Evolutionary conservation across 1,140 invertebrate species (phyloP).

Genomic region (Cyphomyrmex costatus): DNA sequence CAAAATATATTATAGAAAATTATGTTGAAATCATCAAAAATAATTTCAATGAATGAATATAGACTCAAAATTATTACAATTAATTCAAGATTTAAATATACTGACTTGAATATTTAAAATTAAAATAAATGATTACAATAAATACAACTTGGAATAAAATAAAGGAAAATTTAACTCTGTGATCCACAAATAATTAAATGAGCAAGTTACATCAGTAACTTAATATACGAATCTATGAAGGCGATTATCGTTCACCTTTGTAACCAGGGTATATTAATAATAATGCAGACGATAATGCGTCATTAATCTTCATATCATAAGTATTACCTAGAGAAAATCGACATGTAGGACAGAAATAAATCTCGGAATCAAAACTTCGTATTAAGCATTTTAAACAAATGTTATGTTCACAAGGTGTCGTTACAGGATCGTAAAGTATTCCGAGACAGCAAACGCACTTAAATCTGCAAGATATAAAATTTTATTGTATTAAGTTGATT

Average conservation of each 20-base stretch:
- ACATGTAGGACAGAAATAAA: conserved; percentile 91
- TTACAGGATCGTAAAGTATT: conserved; percentile 91
- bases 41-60: not conserved
- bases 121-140: not conserved
- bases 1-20: not conserved
- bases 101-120: not conserved
- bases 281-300: conserved; percentile 87
- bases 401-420: conserved; percentile 92
- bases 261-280: conserved; percentile 89
- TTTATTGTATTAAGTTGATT: conserved; percentile 48
- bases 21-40: not conserved
- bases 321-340: conserved; percentile 88
- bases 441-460: conserved; percentile 94
- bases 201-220: not conserved
- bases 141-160: not conserved
- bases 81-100: not conserved
- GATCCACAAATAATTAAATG: not conserved
- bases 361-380: conserved; percentile 90
- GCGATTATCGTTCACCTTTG: conserved; percentile 84
- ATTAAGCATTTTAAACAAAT: conserved; percentile 91
- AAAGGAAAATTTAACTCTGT: not conserved
- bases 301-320: conserved; percentile 88
- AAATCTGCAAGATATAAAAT: conserved; percentile 87
- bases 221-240: too few relatives aligned
- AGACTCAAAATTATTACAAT: not conserved